Evolutionary conservation across 2,888 invertebrate species (phyloP).

Genomic region (Unio pictorum): DNA sequence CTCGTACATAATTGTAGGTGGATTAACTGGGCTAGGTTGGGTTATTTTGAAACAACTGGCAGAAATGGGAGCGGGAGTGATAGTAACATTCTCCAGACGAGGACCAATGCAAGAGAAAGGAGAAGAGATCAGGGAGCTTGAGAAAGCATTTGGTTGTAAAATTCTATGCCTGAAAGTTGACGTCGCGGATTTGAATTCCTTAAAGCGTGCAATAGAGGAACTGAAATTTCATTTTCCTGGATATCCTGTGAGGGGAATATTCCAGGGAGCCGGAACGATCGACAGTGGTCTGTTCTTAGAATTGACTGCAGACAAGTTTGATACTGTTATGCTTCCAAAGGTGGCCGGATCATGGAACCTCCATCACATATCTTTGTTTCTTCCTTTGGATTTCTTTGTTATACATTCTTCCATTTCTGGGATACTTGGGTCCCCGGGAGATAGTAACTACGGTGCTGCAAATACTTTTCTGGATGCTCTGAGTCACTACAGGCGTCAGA

Average conservation of each 20-base stretch:
- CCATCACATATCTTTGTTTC: conserved; percentile 29
- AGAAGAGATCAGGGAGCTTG: conserved; percentile 23
- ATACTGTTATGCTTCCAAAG: conserved; percentile 43
- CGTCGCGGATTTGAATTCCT: conserved; percentile 24
- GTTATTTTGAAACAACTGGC: conserved; percentile 34
- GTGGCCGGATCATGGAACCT: conserved; percentile 55
- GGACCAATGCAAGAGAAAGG: conserved; percentile 15
- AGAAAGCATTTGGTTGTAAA: conserved; percentile 15
- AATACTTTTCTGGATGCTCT: conserved; percentile 56
- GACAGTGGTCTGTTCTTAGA: conserved; percentile 28
- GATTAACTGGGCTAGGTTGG: conserved; percentile 51
- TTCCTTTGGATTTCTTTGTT: conserved; percentile 51
- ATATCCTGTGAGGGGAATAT: conserved; percentile 43
- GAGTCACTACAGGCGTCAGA: conserved; percentile 39
- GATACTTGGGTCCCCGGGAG: conserved; percentile 51
- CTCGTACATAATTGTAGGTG: conserved; percentile 44
- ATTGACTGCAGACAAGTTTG: conserved; percentile 32
- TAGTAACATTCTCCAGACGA: conserved; percentile 36
- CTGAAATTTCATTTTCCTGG: conserved; percentile 14
- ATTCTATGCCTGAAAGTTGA: conserved; percentile 37
- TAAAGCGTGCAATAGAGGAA: conserved; percentile 20
- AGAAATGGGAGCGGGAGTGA: conserved; percentile 37
- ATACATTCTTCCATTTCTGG: conserved; percentile 55
- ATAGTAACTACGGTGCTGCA: conserved; percentile 54
- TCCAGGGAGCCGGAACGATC: conserved; percentile 52